Conservation (phyloP, 2,797 vertebrate genomes). For the Nyctibius grandis region DNA sequence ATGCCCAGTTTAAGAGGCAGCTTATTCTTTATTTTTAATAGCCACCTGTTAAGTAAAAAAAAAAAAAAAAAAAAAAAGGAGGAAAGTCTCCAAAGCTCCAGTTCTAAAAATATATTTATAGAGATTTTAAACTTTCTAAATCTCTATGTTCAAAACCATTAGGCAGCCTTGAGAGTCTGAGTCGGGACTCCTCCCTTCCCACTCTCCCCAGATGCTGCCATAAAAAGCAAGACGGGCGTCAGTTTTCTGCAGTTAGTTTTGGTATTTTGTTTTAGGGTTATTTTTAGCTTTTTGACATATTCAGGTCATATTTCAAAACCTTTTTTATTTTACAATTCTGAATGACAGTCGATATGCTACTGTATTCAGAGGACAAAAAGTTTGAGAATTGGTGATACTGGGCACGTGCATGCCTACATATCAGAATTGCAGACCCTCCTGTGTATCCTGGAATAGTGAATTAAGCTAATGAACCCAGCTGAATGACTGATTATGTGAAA, state of each 20-base stretch:
- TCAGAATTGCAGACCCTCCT: neutral
- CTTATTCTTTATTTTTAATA: neutral
- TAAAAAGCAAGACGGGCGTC: conserved; percentile 20
- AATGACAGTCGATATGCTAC: neutral
- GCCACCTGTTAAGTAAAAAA: neutral
- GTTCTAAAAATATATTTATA: neutral
- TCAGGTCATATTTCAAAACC: neutral
- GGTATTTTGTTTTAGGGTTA: neutral
- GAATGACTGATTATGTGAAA: conserved; percentile 8
- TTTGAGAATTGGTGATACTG: neutral
- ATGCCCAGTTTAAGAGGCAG: neutral
- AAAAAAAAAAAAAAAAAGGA: neutral
- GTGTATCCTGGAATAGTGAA: neutral
- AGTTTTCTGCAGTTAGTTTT: conserved; percentile 1
- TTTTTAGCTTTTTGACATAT: conserved; percentile 26
- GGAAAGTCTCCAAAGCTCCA: neutral
- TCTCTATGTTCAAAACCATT: neutral
- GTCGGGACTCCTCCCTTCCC: neutral
- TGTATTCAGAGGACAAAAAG: neutral
- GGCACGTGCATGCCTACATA: neutral
- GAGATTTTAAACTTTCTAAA: neutral
- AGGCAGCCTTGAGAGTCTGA: neutral
- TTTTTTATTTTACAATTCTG: neutral
- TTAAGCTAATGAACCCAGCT: neutral
- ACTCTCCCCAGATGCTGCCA: neutral